Conservation (phyloP, 1,140 invertebrate genomes). For the Hyposmocoma kahamanoa region DNA sequence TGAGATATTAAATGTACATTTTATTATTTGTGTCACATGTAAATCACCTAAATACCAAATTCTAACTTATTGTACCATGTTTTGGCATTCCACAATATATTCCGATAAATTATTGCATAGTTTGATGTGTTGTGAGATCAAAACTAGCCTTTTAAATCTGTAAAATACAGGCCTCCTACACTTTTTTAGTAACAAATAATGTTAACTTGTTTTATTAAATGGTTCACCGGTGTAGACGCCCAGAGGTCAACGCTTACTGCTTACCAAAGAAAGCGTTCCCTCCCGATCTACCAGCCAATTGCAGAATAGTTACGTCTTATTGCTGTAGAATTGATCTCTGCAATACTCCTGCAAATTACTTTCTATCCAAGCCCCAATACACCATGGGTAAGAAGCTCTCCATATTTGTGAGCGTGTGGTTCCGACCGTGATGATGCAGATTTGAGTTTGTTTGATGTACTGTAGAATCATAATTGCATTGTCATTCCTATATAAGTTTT, state of each 20-base stretch:
- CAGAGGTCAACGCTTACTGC: constrained; percentile 58
- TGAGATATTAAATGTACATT: no score
- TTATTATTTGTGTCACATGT: no score
- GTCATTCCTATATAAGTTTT: constrained; percentile 59
- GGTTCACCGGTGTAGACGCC: constrained; percentile 55
- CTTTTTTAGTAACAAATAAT: no score
- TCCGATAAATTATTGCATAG: no score
- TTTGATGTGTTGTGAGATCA: no score
- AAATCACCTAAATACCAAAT: no score
- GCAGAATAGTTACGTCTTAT: constrained; percentile 48
- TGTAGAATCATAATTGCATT: constrained; percentile 62
- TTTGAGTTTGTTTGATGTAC: constrained; percentile 67
- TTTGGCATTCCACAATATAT: no score
- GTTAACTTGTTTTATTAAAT: constrained; percentile 52
- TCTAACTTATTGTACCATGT: no score
- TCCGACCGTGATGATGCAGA: constrained; percentile 49
- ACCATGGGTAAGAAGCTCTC: constrained; percentile 54
- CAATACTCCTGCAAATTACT: constrained; percentile 55
- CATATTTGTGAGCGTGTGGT: constrained; percentile 54
- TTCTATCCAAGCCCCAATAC: constrained; percentile 35
- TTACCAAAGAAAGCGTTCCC: constrained; percentile 48
- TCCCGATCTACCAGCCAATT: constrained; percentile 50
- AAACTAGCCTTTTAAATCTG: no score
- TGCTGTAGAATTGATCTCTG: constrained; percentile 63
- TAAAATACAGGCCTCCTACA: no score